Conservation (phyloP, 2,888 invertebrate species). For the Yponomeuta plumbellus region DNA sequence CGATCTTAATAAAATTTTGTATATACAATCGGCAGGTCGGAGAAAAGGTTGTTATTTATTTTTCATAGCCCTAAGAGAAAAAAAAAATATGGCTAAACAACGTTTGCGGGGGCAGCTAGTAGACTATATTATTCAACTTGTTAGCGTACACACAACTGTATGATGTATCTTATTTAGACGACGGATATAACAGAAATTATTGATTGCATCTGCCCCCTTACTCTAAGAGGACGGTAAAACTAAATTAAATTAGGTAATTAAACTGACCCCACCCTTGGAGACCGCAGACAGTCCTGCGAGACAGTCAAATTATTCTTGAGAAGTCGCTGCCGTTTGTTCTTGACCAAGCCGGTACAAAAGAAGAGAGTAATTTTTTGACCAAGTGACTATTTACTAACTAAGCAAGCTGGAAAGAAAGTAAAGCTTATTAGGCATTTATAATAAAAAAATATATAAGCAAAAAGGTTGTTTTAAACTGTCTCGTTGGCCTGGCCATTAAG, state of each 20-base stretch:
- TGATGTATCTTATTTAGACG: too few relatives aligned
- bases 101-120: too few relatives aligned
- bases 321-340: conserved; percentile 24
- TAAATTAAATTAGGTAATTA: conserved; percentile 23
- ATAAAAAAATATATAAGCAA: neutral
- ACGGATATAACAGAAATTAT: neutral
- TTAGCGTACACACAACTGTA: too few relatives aligned
- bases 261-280: conserved; percentile 22
- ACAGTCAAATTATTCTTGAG: conserved; percentile 38
- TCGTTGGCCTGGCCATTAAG: too few relatives aligned
- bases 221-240: neutral
- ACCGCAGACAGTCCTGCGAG: conserved; percentile 31
- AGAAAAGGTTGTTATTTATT: too few relatives aligned
- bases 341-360: conserved; percentile 28
- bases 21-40: too few relatives aligned
- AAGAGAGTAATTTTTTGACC: neutral
- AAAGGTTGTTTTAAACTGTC: too few relatives aligned
- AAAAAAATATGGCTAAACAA: too few relatives aligned
- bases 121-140: too few relatives aligned
- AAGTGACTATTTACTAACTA: neutral
- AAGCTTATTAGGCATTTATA: neutral
- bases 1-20: too few relatives aligned
- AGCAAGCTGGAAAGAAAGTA: too few relatives aligned
- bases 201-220: neutral
- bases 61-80: too few relatives aligned